A percentile compares a stretch with the other conserved stretches of the same genome.
Evolutionary conservation across 1,140 invertebrate species (phyloP).

Genomic region (Battus philenor): DNA sequence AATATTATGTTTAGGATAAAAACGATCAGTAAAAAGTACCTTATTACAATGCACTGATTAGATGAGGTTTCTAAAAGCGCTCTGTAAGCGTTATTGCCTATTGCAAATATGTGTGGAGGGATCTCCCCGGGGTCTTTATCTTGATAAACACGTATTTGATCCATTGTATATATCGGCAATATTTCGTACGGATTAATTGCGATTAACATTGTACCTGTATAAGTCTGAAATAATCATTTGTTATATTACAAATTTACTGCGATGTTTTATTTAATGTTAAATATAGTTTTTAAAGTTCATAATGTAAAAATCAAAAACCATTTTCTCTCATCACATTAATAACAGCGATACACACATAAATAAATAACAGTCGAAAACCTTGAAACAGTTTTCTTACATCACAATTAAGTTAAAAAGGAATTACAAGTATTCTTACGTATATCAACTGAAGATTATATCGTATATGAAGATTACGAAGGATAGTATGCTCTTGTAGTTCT

Average conservation of each 20-base stretch:
- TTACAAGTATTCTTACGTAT: conserved; percentile 83
- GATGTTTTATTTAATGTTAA: no score
- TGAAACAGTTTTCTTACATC: no score
- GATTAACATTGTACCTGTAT: conserved; percentile 94
- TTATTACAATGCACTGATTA: conserved; percentile 95
- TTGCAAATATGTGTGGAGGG: conserved; percentile 95
- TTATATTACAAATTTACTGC: no score
- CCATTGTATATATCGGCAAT: conserved; percentile 92
- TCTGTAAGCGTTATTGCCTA: conserved; percentile 91
- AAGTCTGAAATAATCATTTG: conserved; percentile 82
- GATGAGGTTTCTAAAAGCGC: conserved; percentile 85
- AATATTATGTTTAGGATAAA: no score
- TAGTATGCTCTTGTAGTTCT: conserved; percentile 94
- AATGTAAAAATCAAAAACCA: no score
- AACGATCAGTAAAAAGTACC: conserved; percentile 73
- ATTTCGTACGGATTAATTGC: conserved; percentile 96
- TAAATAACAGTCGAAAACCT: no score
- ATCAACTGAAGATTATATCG: conserved; percentile 92
- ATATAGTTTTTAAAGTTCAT: no score
- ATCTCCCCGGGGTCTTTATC: conserved; percentile 89
- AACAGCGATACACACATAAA: no score
- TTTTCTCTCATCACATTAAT: no score
- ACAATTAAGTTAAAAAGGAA: no score
- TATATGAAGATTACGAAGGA: conserved; percentile 93
- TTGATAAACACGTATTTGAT: conserved; percentile 89